Evolutionary conservation across 1,140 invertebrate genomes (phyloP).

Genomic region (Temnothorax longispinosus): DNA sequence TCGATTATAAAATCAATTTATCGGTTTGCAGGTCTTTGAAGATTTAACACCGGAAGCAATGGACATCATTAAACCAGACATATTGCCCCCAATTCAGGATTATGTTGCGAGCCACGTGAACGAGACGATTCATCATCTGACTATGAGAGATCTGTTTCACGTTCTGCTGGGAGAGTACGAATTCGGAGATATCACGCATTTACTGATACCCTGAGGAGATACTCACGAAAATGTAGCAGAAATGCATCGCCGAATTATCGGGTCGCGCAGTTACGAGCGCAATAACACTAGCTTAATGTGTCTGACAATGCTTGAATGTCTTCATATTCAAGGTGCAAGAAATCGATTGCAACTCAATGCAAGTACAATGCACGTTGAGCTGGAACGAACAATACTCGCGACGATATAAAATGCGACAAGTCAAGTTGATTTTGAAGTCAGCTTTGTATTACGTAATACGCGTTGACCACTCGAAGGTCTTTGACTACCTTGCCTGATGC

Average conservation of each 20-base stretch:
- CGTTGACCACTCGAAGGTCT: not conserved
- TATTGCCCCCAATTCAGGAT: conserved; percentile 80
- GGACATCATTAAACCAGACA: conserved; percentile 82
- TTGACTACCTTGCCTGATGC: conserved; percentile 20
- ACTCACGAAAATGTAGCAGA: not conserved
- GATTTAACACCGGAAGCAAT: conserved; percentile 79
- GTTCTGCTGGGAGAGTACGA: conserved; percentile 80
- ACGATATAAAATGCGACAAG: not conserved
- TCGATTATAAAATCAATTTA: not conserved
- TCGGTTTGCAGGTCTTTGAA: conserved; percentile 78
- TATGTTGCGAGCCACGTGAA: conserved; percentile 78
- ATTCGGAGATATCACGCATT: conserved; percentile 75
- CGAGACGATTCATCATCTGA: conserved; percentile 82
- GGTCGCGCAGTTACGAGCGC: not conserved
- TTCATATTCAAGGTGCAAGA: not conserved
- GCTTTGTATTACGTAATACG: conserved; percentile 26
- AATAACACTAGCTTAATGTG: conserved; percentile 21
- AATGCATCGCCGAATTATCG: conserved; percentile 8
- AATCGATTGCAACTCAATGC: not conserved
- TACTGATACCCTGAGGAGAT: conserved; percentile 65
- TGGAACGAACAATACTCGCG: not conserved
- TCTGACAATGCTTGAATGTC: not conserved
- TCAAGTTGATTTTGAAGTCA: not conserved
- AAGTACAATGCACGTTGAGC: not conserved
- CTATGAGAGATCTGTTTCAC: conserved; percentile 79